These are phyloP conservation scores for Himalopsyche anomala DNA, from an alignment of 2,888 invertebrate genomes.

Conservation along the genomic window DNA sequence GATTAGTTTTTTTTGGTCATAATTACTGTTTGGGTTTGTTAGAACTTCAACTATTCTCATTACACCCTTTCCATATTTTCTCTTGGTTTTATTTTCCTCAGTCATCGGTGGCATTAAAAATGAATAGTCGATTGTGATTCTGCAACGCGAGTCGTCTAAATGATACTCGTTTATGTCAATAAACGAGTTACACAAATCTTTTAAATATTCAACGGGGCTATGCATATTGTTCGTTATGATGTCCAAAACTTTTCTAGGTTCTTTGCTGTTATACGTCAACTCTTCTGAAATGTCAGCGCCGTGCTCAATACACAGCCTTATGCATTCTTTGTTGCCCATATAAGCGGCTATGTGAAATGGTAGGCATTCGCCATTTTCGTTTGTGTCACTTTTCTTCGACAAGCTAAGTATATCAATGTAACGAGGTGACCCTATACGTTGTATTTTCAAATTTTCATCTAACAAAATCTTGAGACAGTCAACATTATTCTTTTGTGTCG, in stretches of 20 bases:
- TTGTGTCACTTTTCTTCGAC: background rate
- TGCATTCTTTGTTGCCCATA: background rate
- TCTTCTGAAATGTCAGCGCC: background rate
- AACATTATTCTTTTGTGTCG: background rate
- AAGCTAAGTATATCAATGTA: background rate
- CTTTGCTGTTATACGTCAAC: background rate
- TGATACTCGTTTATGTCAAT: background rate
- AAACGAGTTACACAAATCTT: background rate
- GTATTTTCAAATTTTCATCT: background rate
- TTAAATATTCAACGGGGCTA: background rate
- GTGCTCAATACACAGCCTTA: background rate
- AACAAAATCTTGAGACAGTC: background rate
- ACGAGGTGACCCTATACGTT: background rate
- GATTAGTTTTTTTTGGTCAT: background rate
- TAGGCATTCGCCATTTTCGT: background rate
- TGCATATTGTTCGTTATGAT: background rate
- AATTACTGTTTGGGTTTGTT: background rate
- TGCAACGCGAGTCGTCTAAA: background rate
- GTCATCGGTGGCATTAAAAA: background rate
- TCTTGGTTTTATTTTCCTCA: background rate
- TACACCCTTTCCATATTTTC: background rate
- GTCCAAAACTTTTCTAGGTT: background rate
- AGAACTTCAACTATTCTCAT: background rate
- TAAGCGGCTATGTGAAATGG: background rate
- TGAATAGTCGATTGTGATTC: background rate